These are phyloP conservation scores for Pseudomyrmex gracilis DNA, from an alignment of 1,140 invertebrate species.

Conservation along the genomic window DNA sequence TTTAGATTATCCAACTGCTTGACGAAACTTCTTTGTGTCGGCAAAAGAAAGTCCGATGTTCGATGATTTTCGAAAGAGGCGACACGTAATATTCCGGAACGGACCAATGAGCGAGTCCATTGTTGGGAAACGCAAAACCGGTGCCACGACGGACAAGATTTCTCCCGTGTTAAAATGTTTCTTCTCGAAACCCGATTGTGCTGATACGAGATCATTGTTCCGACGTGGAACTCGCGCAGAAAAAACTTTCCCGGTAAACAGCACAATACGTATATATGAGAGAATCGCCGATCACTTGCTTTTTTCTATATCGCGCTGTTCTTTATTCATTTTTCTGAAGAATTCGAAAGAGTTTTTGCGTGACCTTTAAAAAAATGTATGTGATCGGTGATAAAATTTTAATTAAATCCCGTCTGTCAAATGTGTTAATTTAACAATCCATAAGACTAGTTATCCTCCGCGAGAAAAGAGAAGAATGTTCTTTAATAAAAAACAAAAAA, in stretches of 20 bases:
- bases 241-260: constrained; percentile 4
- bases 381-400: neutral
- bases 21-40: neutral
- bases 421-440: neutral
- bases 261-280: neutral
- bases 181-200: constrained; percentile 19
- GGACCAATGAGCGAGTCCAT: constrained; percentile 55
- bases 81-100: constrained; percentile 38
- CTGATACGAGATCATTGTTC: constrained; percentile 33
- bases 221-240: neutral
- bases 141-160: constrained; percentile 10
- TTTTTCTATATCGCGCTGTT: neutral
- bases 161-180: constrained; percentile 35
- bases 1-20: neutral
- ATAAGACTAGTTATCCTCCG: no score
- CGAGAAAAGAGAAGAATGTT: no score
- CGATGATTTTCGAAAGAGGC: constrained; percentile 18
- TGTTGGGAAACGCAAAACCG: constrained; percentile 52
- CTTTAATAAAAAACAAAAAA: no score
- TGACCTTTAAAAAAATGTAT: neutral
- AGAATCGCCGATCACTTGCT: neutral
- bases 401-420: constrained; percentile 15
- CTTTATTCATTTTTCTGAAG: neutral
- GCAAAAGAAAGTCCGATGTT: neutral
- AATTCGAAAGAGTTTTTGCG: neutral